These are phyloP conservation scores for Drosophila atroscutellata DNA, from an alignment of 2,888 invertebrate genomes.

Conservation along the genomic window DNA sequence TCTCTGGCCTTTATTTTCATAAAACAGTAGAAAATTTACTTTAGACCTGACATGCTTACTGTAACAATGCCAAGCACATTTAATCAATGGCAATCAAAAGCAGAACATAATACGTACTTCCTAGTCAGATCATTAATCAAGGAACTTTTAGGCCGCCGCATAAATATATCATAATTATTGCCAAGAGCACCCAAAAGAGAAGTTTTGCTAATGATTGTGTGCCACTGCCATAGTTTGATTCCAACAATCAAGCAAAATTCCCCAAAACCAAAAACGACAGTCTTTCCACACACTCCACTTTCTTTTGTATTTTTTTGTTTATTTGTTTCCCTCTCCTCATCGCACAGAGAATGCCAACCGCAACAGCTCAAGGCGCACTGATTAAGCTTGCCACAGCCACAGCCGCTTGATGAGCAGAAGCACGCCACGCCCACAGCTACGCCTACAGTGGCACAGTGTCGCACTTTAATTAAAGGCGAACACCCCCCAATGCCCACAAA, in stretches of 20 bases:
- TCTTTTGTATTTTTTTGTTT: constrained; percentile 5
- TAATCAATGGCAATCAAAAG: constrained; percentile 13
- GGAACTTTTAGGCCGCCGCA: constrained; percentile 24
- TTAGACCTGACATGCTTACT: neutral
- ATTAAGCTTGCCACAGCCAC: constrained; percentile 53
- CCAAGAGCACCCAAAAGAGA: constrained; percentile 20
- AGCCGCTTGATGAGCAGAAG: constrained; percentile 47
- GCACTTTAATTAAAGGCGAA: constrained; percentile 71
- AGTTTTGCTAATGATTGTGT: constrained; percentile 70
- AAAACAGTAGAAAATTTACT: neutral
- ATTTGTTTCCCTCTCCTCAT: constrained; percentile 17
- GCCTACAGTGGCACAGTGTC: constrained; percentile 8
- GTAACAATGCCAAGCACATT: neutral
- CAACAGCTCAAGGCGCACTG: constrained; percentile 47
- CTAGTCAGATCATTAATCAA: constrained; percentile 61
- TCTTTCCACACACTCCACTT: constrained; percentile 22
- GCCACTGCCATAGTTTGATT: constrained; percentile 51
- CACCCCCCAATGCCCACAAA: constrained; percentile 38
- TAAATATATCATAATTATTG: constrained; percentile 50
- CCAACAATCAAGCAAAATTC: constrained; percentile 43
- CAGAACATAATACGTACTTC: constrained; percentile 35
- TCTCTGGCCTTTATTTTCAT: neutral
- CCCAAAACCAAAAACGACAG: constrained; percentile 6
- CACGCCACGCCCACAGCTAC: constrained; percentile 26
- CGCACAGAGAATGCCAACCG: constrained; percentile 15